Evolutionary conservation across 2,113 vertebrate species (phyloP).

Genomic region (Coturnix japonica): DNA sequence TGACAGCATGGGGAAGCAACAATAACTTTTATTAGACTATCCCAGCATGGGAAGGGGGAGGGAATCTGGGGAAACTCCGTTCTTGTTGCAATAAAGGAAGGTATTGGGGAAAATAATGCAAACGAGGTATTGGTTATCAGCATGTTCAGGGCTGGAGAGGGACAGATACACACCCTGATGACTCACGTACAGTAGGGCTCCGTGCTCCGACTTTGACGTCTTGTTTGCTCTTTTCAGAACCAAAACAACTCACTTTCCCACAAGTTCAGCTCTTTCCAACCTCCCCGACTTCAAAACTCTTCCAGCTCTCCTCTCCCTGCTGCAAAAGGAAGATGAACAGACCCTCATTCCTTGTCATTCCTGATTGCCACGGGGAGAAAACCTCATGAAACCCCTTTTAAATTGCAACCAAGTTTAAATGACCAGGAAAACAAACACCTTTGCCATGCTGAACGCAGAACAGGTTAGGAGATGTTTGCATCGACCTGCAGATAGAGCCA

Average conservation of each 20-base stretch:
- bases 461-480: background rate
- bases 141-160: background rate
- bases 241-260: constrained; percentile 30
- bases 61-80: background rate
- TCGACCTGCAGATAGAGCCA: background rate
- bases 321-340: background rate
- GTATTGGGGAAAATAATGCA: background rate
- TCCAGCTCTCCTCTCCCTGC: background rate
- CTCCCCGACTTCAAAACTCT: background rate
- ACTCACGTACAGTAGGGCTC: constrained; percentile 13
- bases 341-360: background rate
- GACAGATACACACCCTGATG: constrained; percentile 3
- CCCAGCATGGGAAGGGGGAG: background rate
- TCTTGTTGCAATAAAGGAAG: background rate
- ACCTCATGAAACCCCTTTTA: constrained; percentile 10
- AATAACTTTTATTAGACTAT: background rate
- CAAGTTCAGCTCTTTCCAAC: background rate
- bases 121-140: background rate
- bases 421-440: constrained; percentile 10
- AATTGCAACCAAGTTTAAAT: background rate
- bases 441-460: background rate
- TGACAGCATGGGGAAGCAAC: constrained; percentile 6
- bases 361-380: background rate
- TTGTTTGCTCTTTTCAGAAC: constrained; percentile 25
- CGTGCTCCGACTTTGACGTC: background rate